Evolutionary conservation across 2,888 invertebrate species (phyloP).

Genomic region (Drosophila heteroneura): DNA sequence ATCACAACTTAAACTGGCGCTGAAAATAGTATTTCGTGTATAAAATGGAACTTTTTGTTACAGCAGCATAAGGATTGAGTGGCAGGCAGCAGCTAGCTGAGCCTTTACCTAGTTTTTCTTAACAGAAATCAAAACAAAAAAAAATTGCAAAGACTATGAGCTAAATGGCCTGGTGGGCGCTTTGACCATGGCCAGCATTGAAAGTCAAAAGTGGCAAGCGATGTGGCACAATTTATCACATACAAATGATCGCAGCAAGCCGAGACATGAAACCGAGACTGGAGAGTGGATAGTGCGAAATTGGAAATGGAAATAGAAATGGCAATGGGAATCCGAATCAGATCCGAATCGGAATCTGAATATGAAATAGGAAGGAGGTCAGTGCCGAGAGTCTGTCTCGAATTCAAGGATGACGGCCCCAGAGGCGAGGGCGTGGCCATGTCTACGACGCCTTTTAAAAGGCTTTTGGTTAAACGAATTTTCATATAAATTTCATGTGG

Average conservation of each 20-base stretch:
- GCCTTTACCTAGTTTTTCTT: conserved; percentile 43
- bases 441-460: conserved; percentile 46
- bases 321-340: conserved; percentile 3
- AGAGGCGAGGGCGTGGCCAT: conserved; percentile 57
- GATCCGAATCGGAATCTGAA: conserved; percentile 17
- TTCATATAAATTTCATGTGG: conserved; percentile 73
- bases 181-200: conserved; percentile 77
- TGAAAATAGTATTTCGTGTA: conserved; percentile 61
- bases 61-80: conserved; percentile 1
- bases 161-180: conserved; percentile 41
- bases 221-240: conserved; percentile 76
- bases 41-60: conserved; percentile 12
- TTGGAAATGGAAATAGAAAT: conserved; percentile 9
- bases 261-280: conserved; percentile 26
- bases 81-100: conserved; percentile 7
- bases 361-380: conserved; percentile 44
- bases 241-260: conserved; percentile 74
- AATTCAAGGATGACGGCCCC: conserved; percentile 49
- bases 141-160: conserved; percentile 11
- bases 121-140: conserved; percentile 14
- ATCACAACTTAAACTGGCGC: conserved; percentile 43
- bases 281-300: conserved; percentile 13
- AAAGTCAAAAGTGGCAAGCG: conserved; percentile 77
- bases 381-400: conserved; percentile 15
- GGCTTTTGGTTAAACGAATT: conserved; percentile 76